Evolutionary conservation across 2,888 invertebrate species (phyloP), one percentile per base, ranked within the genome.

Genomic region (Caenorhabditis becei): DNA sequence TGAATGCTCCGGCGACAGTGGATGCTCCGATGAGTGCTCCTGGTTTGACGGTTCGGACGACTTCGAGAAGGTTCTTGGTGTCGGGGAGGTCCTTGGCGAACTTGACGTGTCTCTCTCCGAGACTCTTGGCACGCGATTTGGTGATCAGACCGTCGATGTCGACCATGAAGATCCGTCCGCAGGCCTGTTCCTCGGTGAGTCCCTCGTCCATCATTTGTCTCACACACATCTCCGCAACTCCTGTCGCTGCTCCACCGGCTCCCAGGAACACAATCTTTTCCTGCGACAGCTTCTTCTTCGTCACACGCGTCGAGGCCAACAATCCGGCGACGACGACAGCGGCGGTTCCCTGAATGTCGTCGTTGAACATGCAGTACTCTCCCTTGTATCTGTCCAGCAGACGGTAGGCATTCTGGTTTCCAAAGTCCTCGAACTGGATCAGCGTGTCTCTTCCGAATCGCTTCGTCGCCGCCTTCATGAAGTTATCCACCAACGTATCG

Each of bases 281-380:
- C 23, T 97, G 95, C 1, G 94, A 94, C 35, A 99, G 93, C 86
- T 93, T 94, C 84, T 94, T 96, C 85, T 95, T 94, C 14, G 97
- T 97, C 87, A 97, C 92, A 78, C 95, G 93, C 51, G 96, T 93
- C 26, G 96, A 95, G 47, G 97, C 95, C 82, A 98, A 91, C 59
- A 99, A 93, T 0, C 99, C 99, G 16, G 96, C 96, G 24, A 98
- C 95, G 14, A 97, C 97, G 20, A 99, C 98, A 5, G 96, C 93
- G 2, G 99, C 98, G 4, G 97, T 97, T 74, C 87, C 97, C 92
- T 99, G 97, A 91, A 99, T 99, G 92, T 99, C 99, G 92, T 99
- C 99, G 93, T 99, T 99, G 93, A 99, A 99, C 16, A 96, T 97
- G 92, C 97, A 98, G 92, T 95, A 95, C 90, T 94, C 92, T 89